Percentiles rank a stretch among this genome's conserved stretches.
Evolutionary conservation across 2,888 invertebrate species (phyloP).

Genomic region (Deilephila porcellus): DNA sequence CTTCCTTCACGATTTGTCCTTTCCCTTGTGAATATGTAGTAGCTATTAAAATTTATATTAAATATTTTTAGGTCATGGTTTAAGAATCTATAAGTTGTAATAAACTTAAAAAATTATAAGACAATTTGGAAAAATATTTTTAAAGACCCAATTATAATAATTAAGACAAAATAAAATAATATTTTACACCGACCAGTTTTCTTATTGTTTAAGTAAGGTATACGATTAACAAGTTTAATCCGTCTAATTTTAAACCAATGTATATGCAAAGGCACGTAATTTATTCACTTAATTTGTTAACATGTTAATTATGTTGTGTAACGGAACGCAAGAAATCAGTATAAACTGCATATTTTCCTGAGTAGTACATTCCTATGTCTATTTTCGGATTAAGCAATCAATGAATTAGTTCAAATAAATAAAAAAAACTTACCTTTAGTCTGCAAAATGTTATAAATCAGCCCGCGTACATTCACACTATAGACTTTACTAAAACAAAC

Average conservation of each 20-base stretch:
- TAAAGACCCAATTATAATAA: not conserved
- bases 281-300: conserved; percentile 15
- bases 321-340: conserved; percentile 10
- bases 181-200: not conserved
- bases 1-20: not conserved
- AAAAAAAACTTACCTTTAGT: conserved; percentile 46
- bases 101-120: too few relatives aligned
- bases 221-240: too few relatives aligned
- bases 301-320: conserved; percentile 1
- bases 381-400: not conserved
- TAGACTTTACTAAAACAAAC: conserved; percentile 37
- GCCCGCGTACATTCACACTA: conserved; percentile 45
- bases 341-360: not conserved
- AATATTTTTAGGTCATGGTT: too few relatives aligned
- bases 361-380: not conserved
- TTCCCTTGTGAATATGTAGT: not conserved
- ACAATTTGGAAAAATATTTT: not conserved
- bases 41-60: not conserved
- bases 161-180: too few relatives aligned
- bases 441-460: conserved; percentile 43
- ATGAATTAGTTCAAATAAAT: not conserved
- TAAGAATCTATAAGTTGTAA: too few relatives aligned
- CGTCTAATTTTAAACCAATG: not conserved
- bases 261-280: not conserved
- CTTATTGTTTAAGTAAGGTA: not conserved